A percentile compares a stretch with the other conserved stretches of the same genome.
phyloP scores from a whole-genome alignment of 2,113 vertebrate species.

The Sinocyclocheilus grahami region DNA sequence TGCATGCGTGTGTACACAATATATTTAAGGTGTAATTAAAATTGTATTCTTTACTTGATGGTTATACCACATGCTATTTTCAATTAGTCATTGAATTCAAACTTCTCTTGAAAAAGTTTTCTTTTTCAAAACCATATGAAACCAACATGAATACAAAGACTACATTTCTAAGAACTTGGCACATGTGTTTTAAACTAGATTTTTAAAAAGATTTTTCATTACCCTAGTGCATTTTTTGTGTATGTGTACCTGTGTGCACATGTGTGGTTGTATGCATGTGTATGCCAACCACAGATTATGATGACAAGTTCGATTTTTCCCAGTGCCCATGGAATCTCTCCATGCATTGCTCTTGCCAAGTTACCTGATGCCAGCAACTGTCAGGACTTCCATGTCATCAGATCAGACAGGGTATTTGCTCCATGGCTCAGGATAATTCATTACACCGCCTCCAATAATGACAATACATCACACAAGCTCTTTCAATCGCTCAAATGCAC shows the following conservation, averaged over 20 bases:
- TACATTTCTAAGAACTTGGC: too few relatives aligned
- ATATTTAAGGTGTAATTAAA: neutral
- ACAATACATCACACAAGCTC: constrained; percentile 60
- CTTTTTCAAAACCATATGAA: neutral
- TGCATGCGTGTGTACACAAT: neutral
- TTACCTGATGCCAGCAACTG: constrained; percentile 63
- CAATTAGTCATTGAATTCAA: neutral
- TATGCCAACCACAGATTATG: neutral
- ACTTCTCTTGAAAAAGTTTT: neutral
- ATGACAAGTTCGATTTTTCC: neutral
- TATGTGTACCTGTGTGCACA: constrained; percentile 44
- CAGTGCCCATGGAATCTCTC: neutral
- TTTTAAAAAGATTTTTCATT: constrained; percentile 1
- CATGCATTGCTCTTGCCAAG: constrained; percentile 34
- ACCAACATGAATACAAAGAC: too few relatives aligned
- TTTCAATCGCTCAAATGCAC: constrained; percentile 22
- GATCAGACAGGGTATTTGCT: constrained; percentile 27
- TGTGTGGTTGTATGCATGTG: constrained; percentile 4
- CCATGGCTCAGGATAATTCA: constrained; percentile 58
- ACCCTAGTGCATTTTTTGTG: constrained; percentile 38
- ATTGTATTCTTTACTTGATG: neutral
- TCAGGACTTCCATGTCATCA: constrained; percentile 60
- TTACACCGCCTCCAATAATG: constrained; percentile 64
- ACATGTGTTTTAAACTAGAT: neutral
- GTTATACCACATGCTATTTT: neutral